Evolutionary conservation across 2,888 invertebrate species (phyloP).

Genomic region (Hymenopus coronatus): DNA sequence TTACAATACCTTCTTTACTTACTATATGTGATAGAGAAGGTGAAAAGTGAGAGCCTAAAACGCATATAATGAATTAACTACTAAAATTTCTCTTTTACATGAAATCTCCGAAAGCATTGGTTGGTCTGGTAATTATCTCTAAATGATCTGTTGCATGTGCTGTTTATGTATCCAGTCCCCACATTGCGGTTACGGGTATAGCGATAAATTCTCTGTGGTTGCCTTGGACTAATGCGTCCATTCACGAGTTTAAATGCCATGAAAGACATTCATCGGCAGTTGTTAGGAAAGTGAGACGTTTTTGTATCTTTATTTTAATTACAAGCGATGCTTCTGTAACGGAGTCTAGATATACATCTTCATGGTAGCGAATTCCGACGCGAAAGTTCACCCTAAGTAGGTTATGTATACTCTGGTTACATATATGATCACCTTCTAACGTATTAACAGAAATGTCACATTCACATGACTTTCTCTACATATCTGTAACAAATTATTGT

Average conservation of each 20-base stretch:
- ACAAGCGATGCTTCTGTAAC: background rate
- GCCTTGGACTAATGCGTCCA: background rate
- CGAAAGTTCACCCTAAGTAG: background rate
- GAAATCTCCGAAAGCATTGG: background rate
- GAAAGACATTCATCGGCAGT: background rate
- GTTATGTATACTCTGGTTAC: background rate
- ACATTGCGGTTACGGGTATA: background rate
- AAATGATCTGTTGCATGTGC: background rate
- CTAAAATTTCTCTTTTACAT: background rate
- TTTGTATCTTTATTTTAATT: background rate
- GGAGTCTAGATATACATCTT: background rate
- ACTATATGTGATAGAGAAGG: no score
- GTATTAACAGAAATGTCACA: no score
- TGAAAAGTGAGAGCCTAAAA: background rate
- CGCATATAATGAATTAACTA: background rate
- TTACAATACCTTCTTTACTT: no score
- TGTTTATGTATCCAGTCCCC: background rate
- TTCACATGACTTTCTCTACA: no score
- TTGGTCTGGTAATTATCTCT: background rate
- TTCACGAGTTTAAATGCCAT: background rate
- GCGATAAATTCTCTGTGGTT: background rate
- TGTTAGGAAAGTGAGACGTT: background rate
- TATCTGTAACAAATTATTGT: no score
- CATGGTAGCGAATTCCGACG: background rate
- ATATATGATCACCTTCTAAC: no score